A percentile compares a stretch with the other conserved stretches of the same genome.
Conservation (phyloP, 2,113 vertebrate genomes). For the Nansenia antarctica region DNA sequence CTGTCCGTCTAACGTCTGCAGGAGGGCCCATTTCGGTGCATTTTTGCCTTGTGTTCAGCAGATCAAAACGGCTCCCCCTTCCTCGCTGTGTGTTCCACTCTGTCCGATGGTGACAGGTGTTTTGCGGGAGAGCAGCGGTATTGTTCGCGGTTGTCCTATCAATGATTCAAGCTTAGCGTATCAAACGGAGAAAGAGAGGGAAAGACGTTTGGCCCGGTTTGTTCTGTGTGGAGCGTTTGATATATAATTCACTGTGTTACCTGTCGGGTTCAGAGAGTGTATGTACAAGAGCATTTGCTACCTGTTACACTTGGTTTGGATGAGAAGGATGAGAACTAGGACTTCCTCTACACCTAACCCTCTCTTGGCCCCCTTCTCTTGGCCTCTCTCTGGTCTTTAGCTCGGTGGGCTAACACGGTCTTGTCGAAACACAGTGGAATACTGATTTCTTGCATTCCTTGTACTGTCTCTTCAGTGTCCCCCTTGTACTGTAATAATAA, state of each 20-base stretch:
- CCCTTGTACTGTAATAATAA: too few species aligned
- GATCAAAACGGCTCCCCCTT: conserved; percentile 45
- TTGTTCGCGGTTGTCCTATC: conserved; percentile 74
- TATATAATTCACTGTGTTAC: conserved; percentile 74
- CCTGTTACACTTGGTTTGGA: too few species aligned
- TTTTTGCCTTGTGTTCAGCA: conserved; percentile 34
- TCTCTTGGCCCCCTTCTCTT: background rate
- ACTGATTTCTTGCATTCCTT: too few species aligned
- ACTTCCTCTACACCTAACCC: background rate
- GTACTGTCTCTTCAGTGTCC: too few species aligned
- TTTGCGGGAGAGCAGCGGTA: conserved; percentile 61
- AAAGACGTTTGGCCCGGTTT: conserved; percentile 62
- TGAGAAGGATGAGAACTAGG: too few species aligned
- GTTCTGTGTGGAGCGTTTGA: conserved; percentile 55
- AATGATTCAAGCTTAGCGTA: conserved; percentile 75
- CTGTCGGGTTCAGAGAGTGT: conserved; percentile 55
- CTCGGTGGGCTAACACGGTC: too few species aligned
- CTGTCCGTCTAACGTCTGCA: conserved; percentile 1
- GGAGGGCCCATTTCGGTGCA: conserved; percentile 25
- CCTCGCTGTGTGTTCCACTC: conserved; percentile 44
- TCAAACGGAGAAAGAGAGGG: conserved; percentile 66
- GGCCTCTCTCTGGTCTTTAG: background rate
- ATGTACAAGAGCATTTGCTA: too few species aligned
- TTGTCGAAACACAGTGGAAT: too few species aligned
- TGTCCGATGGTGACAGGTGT: conserved; percentile 65